Base-by-base conservation (phyloP, 2,113 vertebrate species). In the Silurus asotus region DNA sequence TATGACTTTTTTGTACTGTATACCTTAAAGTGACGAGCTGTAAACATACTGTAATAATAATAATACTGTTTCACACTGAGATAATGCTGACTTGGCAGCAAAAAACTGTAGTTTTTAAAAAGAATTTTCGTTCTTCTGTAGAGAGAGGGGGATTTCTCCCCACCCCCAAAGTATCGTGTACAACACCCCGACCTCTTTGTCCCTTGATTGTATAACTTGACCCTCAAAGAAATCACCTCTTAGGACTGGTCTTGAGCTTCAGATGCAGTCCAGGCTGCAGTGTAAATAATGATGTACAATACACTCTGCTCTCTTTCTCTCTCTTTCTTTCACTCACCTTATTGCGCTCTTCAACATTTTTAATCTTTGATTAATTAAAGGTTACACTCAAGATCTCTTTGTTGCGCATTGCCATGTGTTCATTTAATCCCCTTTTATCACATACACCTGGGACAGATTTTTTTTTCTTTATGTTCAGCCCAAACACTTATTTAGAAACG, bases 81-180 rank as follows among this genome's bases (percentile, higher is more conserved):
- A 94, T 95, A 94, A 79, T 90, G 96, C 97, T 97, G 97, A 95
- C 94, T 97, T 96, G 96, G 96, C 97, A 97, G 96, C 97, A 96
- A 70, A 37, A 86, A 98, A 97, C 97, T 99, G 97, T 98, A 98
- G 98, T 98, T 98, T 98, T 98, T 97, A 97, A 98, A 96, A 96
- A 95, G 95, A 37, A 97, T 97, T 98, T 98, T 97, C 97, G 96
- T 97, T 98, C 94, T 96, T 93, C 96, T 97, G 94, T 95, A 96
- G 86, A 95, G 95, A 95, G 95, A 89, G 96, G 91, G 94, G 67
- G 95, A 61, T 56, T 61, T 95, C 96, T 97, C 97, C 96, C 97
- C 97, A 97, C 96, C 97, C 97, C 97, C 96, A 98, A 99, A 99
- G 97, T 99, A 97, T 96, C 96, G 97, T 98, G 97, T 97, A 98